Conservation (phyloP, 2,113 vertebrate species). For the Asarcornis scutulata region DNA sequence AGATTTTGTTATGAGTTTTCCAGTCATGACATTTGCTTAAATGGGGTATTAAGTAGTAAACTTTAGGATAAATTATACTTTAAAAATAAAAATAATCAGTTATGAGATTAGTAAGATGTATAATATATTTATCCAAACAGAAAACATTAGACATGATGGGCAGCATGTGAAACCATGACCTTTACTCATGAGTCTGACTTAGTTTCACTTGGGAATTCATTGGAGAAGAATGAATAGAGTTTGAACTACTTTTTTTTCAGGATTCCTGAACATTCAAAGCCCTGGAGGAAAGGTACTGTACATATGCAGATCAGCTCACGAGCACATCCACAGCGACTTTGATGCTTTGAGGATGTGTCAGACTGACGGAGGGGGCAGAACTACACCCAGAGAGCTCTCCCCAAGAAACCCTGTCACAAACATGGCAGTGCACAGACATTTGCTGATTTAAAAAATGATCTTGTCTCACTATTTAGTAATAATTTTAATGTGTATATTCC, state of each 20-base stretch:
- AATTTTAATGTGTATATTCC: background rate
- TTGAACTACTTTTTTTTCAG: background rate
- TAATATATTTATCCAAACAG: background rate
- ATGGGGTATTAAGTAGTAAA: background rate
- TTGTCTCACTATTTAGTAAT: background rate
- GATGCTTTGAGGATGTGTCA: background rate
- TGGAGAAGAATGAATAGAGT: background rate
- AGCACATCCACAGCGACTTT: background rate
- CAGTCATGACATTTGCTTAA: background rate
- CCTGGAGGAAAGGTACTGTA: background rate
- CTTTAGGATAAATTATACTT: background rate
- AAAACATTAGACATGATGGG: background rate
- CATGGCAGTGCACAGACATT: background rate
- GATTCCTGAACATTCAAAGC: background rate
- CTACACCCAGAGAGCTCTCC: background rate
- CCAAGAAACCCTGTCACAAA: background rate
- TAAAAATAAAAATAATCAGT: too few species aligned
- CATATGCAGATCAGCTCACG: accelerated
- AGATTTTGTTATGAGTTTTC: background rate
- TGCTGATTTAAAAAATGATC: background rate
- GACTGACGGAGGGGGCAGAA: background rate
- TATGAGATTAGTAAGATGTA: background rate
- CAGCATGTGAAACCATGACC: background rate
- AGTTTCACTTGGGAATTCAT: background rate
- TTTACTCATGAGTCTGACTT: background rate